These are phyloP conservation scores for Spinibarbus caldwelli DNA, from an alignment of 2,797 vertebrate genomes.

Conservation along the genomic window DNA sequence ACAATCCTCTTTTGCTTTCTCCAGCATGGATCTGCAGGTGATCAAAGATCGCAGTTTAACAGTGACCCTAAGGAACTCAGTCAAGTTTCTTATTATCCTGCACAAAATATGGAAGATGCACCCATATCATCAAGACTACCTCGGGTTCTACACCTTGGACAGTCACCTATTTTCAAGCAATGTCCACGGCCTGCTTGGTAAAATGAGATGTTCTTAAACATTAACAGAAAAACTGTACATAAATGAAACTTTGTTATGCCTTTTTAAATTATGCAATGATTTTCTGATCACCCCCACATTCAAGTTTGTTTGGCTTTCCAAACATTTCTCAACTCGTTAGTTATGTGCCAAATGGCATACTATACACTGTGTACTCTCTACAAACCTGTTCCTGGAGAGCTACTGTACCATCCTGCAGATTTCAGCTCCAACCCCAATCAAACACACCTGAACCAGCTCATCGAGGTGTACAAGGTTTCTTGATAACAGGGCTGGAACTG, in stretches of 20 bases:
- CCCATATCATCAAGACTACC: slow-evolving; percentile 82
- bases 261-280: not conserved
- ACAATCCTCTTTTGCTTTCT: slow-evolving; percentile 31
- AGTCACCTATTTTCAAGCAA: slow-evolving; percentile 81
- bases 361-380: not conserved
- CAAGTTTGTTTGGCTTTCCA: not conserved
- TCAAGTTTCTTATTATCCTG: slow-evolving; percentile 84
- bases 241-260: no score
- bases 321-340: not conserved
- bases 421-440: no score
- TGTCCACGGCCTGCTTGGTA: slow-evolving; percentile 92
- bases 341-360: not conserved
- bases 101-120: slow-evolving; percentile 87
- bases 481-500: not conserved
- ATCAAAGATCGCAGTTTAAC: slow-evolving; percentile 80
- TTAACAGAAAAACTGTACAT: not conserved
- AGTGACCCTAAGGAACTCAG: slow-evolving; percentile 80
- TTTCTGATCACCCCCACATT: not conserved
- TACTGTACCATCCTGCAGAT: not conserved
- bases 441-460: no score
- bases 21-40: slow-evolving; percentile 82
- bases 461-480: not conserved
- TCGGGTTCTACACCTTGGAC: slow-evolving; percentile 90
- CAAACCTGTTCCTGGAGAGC: not conserved
- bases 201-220: slow-evolving; percentile 9